Percentiles rank a stretch among this genome's conserved stretches.
These are phyloP conservation scores for Dasyprocta punctata DNA, from an alignment of 2,113 vertebrate genomes.

Conservation along the genomic window DNA sequence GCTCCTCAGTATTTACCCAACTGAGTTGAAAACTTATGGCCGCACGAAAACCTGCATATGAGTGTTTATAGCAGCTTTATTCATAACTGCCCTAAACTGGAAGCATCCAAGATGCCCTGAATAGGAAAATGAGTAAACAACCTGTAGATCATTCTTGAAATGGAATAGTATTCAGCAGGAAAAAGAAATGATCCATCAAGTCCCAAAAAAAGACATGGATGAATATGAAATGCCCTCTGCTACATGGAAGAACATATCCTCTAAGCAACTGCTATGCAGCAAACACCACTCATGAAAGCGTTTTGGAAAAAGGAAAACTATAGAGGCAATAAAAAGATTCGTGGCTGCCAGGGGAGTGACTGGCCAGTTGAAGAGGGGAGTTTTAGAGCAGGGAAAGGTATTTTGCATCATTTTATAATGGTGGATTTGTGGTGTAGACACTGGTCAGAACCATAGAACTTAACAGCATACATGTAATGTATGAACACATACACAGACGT, in stretches of 20 bases:
- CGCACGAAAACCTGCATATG: constrained; percentile 56
- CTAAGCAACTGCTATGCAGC: background rate
- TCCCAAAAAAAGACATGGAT: background rate
- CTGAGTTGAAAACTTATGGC: constrained; percentile 47
- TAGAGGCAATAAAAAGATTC: background rate
- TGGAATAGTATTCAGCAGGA: constrained; percentile 43
- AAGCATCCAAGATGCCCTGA: constrained; percentile 30
- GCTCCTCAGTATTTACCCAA: constrained; percentile 45
- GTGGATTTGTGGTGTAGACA: fast-evolving
- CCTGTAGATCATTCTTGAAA: background rate
- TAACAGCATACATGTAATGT: background rate
- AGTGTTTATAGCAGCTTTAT: constrained; percentile 33
- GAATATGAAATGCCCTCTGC: background rate
- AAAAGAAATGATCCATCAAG: background rate
- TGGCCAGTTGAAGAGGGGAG: background rate
- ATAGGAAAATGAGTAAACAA: background rate
- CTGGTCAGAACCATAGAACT: background rate
- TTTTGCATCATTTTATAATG: background rate
- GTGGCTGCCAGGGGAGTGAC: fast-evolving
- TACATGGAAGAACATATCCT: background rate
- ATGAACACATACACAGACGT: background rate
- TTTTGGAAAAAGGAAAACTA: background rate
- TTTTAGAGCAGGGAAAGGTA: background rate
- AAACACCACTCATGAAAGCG: background rate
- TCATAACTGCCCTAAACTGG: constrained; percentile 44